Base-by-base conservation (phyloP, 2,888 invertebrate species). In the Trilocha varians region DNA sequence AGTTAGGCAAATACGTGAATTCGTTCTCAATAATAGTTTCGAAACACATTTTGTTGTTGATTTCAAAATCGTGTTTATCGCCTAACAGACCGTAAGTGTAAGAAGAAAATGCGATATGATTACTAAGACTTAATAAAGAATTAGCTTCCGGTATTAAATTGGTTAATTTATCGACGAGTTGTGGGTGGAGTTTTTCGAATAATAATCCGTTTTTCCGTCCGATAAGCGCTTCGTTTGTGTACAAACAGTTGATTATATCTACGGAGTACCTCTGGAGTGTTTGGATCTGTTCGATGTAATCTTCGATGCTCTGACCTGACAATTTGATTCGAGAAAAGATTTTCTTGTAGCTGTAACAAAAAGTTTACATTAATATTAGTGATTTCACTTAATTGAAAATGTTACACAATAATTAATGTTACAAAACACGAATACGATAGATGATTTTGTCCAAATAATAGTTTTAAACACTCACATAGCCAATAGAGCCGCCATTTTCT, bases 171-270 rank as follows among this genome's bases (percentile, higher is more conserved):
- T 58, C 55, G 0, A 76, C 70, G 0, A 77, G 39, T n/a, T 73
- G 64, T 0, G 72, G 72, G 8, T 70, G 65, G 2, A 87, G 41
- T 25, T 61, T 64, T 6, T 58, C 57, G 51, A 86, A 82, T 1
- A 82, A 50, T 1, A 75, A 46, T 0, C 85, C 80, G 16, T 52
- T 46, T 0, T 62, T 50, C 3, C 76, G 56, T 1, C 50, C 57
- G 13, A 52, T 58, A 0, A 85, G 42, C 0, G 65, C 60, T 25
- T 67, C 59, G 38, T 83, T 82, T 13, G 53, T 53, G 52, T 73
- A 76, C n/a, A 86, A 55, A 46, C 79, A 78, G 48, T 64, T 72
- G n/a, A 76, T 48, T 33, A 83, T 46, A 46, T 87, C 86, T 0
- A 55, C 50, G 0, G 75, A 68, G 52, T 70, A 82, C 0, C 54